These are phyloP conservation scores for Drosophila orosa DNA, from an alignment of 1,140 invertebrate species.

Conservation along the genomic window DNA sequence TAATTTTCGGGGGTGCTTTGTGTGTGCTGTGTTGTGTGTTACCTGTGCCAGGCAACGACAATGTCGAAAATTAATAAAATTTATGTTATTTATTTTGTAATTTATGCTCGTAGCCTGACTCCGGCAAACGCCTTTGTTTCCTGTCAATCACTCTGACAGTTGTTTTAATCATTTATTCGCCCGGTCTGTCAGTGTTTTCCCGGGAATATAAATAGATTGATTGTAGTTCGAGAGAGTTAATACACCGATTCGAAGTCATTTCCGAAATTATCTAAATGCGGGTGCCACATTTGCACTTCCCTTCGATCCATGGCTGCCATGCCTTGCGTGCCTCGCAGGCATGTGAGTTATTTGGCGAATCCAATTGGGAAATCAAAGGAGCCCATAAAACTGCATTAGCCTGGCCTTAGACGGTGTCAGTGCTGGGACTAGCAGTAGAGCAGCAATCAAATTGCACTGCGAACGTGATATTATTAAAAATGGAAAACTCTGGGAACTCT, in stretches of 20 bases:
- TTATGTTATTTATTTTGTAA: slow-evolving; percentile 80
- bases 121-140: slow-evolving; percentile 28
- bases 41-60: slow-evolving; percentile 68
- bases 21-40: not conserved
- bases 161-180: slow-evolving; percentile 62
- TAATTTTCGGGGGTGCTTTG: slow-evolving; percentile 31
- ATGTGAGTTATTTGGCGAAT: slow-evolving; percentile 18
- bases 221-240: slow-evolving; percentile 28
- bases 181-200: not conserved
- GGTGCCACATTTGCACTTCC: slow-evolving; percentile 23
- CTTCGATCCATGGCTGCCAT: slow-evolving; percentile 10
- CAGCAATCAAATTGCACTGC: slow-evolving; percentile 2
- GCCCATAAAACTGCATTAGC: slow-evolving; percentile 15
- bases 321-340: slow-evolving; percentile 21
- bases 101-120: slow-evolving; percentile 64
- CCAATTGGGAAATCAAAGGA: slow-evolving; percentile 22
- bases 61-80: slow-evolving; percentile 52
- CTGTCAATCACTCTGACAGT: slow-evolving; percentile 72
- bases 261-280: slow-evolving; percentile 29
- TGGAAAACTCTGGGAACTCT: not conserved
- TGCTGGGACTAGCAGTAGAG: not conserved
- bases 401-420: slow-evolving; percentile 10
- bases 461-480: slow-evolving; percentile 11
- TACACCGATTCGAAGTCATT: slow-evolving; percentile 13
- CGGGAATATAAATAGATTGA: slow-evolving; percentile 37